phyloP scores from a whole-genome alignment of 2,113 vertebrate genomes.

The Bagarius yarrelli region DNA sequence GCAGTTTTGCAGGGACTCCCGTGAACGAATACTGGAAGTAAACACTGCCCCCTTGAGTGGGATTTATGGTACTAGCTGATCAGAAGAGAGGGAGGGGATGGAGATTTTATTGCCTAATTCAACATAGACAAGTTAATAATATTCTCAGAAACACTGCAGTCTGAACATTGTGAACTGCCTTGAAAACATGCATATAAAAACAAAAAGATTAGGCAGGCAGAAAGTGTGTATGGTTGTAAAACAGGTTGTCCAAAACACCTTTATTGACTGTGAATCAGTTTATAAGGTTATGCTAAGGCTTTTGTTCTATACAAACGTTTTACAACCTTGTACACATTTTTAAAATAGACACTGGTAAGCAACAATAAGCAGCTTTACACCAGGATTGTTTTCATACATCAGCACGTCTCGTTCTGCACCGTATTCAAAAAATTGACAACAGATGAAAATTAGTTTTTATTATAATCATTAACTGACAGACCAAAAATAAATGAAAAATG shows the following conservation, averaged over 20 bases:
- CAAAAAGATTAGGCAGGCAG: no score
- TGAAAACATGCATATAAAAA: no score
- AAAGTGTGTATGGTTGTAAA: no score
- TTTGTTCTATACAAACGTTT: no score
- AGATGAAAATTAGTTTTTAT: slow-evolving; percentile 80
- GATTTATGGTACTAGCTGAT: neutral
- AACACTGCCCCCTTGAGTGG: slow-evolving; percentile 29
- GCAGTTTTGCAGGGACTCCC: neutral
- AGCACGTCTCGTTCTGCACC: slow-evolving; percentile 1
- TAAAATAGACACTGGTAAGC: neutral
- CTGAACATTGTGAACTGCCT: no score
- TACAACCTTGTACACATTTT: no score
- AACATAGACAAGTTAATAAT: neutral
- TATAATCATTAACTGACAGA: slow-evolving; percentile 75
- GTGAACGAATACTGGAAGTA: no score
- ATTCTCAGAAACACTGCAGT: neutral
- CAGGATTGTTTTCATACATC: neutral
- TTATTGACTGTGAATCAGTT: no score
- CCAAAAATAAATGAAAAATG: slow-evolving; percentile 56
- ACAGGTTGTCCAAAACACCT: no score
- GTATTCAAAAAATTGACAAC: slow-evolving; percentile 51
- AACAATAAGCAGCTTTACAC: neutral
- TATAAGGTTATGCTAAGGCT: no score
- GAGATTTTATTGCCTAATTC: neutral
- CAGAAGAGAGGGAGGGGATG: neutral